These are phyloP conservation scores for Lamproptera curius DNA, from an alignment of 2,888 invertebrate genomes.

Conservation along the genomic window DNA sequence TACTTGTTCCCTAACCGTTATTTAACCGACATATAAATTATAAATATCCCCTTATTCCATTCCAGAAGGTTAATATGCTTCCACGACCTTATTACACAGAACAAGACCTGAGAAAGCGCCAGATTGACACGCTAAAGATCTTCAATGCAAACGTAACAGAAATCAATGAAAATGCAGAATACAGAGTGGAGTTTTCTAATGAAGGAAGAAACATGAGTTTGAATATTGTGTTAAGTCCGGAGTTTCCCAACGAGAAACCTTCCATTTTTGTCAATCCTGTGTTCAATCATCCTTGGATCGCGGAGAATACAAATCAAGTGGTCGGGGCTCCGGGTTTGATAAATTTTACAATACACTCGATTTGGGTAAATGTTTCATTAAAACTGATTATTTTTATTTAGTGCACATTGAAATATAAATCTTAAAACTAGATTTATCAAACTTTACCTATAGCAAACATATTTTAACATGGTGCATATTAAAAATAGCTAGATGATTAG, in stretches of 20 bases:
- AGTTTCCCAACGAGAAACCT: constrained; percentile 88
- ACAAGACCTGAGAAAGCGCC: constrained; percentile 80
- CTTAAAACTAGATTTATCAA: no score
- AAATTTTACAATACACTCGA: constrained; percentile 89
- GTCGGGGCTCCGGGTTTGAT: constrained; percentile 85
- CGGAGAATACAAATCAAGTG: constrained; percentile 82
- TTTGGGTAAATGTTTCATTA: constrained; percentile 50
- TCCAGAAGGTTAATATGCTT: no score
- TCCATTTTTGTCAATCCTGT: constrained; percentile 81
- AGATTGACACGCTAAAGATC: constrained; percentile 89
- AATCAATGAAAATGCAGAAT: constrained; percentile 83
- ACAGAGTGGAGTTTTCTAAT: constrained; percentile 83
- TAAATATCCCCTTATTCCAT: no score
- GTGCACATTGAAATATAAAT: no score
- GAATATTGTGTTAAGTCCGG: constrained; percentile 80
- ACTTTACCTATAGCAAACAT: no score
- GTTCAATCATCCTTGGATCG: constrained; percentile 85
- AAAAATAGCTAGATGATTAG: no score
- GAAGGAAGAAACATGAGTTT: constrained; percentile 82
- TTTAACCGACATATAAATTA: no score
- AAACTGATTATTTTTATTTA: no score
- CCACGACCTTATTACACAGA: constrained; percentile 76
- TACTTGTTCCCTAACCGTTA: no score
- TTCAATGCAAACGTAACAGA: constrained; percentile 90
- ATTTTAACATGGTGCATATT: no score